Evolutionary conservation across 2,113 vertebrate species (phyloP).

Genomic region (Romanogobio albipinnatus): DNA sequence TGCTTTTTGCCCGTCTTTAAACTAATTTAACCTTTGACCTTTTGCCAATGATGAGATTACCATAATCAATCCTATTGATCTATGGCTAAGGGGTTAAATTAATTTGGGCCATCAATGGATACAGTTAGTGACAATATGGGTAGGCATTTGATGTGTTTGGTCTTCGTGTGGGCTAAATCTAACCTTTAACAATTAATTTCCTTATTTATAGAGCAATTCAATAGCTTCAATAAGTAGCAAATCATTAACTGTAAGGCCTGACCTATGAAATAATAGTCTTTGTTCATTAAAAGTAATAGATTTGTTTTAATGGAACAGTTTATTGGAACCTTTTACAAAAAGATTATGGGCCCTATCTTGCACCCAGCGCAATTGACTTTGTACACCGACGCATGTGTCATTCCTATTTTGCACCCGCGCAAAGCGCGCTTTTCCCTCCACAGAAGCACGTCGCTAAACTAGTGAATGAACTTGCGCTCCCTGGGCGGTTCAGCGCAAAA

Average conservation of each 20-base stretch:
- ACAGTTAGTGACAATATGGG: not conserved
- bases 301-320: not conserved
- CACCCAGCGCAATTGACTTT: too few species aligned
- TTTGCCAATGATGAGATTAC: constrained; percentile 38
- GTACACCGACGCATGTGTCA: too few species aligned
- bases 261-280: too few species aligned
- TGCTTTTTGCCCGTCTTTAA: constrained; percentile 46
- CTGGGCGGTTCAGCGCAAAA: too few species aligned
- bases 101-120: constrained; percentile 22
- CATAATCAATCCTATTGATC: constrained; percentile 51
- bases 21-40: constrained; percentile 56
- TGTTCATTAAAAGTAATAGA: too few species aligned
- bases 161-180: not conserved
- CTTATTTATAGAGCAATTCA: not conserved
- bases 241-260: not conserved
- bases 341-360: too few species aligned
- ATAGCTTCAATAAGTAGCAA: not conserved
- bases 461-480: too few species aligned
- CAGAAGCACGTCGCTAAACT: too few species aligned
- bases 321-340: too few species aligned
- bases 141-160: not conserved
- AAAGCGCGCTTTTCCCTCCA: too few species aligned
- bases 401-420: too few species aligned
- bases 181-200: not conserved
- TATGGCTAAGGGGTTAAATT: constrained; percentile 26